phyloP scores from a whole-genome alignment of 2,888 invertebrate species.

The Ectemnius lituratus region DNA sequence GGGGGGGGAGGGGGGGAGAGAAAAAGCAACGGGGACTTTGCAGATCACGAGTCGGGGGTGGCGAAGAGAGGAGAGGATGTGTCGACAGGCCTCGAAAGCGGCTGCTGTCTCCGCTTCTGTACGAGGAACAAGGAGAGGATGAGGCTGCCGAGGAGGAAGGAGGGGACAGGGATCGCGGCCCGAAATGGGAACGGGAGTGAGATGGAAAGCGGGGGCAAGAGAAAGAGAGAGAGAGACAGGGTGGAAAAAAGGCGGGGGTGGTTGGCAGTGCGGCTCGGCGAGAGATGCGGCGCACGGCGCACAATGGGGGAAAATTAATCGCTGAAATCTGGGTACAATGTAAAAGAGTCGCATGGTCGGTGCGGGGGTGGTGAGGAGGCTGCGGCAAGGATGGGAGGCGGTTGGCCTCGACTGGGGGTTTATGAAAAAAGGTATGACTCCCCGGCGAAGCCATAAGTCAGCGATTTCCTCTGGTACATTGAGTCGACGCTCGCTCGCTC shows the following conservation, averaged over 20 bases:
- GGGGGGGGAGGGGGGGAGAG: not conserved
- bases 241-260: slow-evolving; percentile 16
- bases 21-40: not conserved
- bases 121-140: too few species aligned
- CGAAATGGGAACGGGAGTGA: too few species aligned
- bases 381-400: too few species aligned
- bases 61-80: slow-evolving; percentile 40
- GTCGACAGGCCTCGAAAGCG: slow-evolving; percentile 47
- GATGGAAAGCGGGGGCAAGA: not conserved
- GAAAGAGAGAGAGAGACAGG: slow-evolving; percentile 12
- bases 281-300: slow-evolving; percentile 58
- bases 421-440: slow-evolving; percentile 74
- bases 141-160: too few species aligned
- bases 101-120: not conserved
- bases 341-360: slow-evolving; percentile 73
- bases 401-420: slow-evolving; percentile 60
- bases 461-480: slow-evolving; percentile 77
- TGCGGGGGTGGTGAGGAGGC: slow-evolving; percentile 26
- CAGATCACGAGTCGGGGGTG: slow-evolving; percentile 11
- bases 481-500: slow-evolving; percentile 66
- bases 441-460: slow-evolving; percentile 76
- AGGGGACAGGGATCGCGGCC: too few species aligned
- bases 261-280: slow-evolving; percentile 20
- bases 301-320: slow-evolving; percentile 77
- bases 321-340: slow-evolving; percentile 76